Evolutionary conservation across 2,888 invertebrate genomes (phyloP).

Genomic region (Campoplex capitator): DNA sequence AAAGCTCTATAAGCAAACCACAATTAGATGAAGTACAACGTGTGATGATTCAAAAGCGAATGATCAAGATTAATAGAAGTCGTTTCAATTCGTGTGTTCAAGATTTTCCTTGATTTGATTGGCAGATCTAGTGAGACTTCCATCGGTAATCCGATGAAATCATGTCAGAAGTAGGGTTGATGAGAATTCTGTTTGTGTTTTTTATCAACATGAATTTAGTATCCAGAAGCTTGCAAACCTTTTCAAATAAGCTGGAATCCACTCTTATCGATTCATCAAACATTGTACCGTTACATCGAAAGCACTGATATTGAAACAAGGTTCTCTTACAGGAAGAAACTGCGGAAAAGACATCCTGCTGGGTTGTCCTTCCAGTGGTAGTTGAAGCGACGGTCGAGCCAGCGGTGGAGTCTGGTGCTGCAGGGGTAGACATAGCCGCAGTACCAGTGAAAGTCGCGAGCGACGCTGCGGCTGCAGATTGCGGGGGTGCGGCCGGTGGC

Average conservation of each 20-base stretch:
- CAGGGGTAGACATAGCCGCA: constrained; percentile 80
- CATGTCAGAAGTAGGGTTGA: background rate
- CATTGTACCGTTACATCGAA: background rate
- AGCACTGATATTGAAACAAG: background rate
- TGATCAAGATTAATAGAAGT: background rate
- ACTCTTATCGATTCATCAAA: background rate
- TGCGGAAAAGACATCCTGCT: constrained; percentile 82
- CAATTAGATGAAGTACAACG: background rate
- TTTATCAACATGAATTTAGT: background rate
- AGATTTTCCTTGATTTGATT: background rate
- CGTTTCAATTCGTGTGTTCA: background rate
- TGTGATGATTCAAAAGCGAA: background rate
- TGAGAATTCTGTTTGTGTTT: background rate
- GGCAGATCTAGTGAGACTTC: background rate
- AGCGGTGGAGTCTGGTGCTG: constrained; percentile 83
- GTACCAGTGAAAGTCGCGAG: constrained; percentile 81
- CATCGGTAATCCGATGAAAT: background rate
- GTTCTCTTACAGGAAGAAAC: constrained; percentile 81
- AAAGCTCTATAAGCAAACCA: background rate
- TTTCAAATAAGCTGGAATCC: background rate
- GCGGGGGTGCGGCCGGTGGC: constrained; percentile 74
- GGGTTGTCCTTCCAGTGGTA: constrained; percentile 78
- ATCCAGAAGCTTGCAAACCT: background rate
- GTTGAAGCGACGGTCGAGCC: constrained; percentile 78
- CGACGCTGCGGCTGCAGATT: constrained; percentile 71